These are phyloP conservation scores for Drosophila tsacasi DNA, from an alignment of 1,140 invertebrate genomes.

Conservation along the genomic window DNA sequence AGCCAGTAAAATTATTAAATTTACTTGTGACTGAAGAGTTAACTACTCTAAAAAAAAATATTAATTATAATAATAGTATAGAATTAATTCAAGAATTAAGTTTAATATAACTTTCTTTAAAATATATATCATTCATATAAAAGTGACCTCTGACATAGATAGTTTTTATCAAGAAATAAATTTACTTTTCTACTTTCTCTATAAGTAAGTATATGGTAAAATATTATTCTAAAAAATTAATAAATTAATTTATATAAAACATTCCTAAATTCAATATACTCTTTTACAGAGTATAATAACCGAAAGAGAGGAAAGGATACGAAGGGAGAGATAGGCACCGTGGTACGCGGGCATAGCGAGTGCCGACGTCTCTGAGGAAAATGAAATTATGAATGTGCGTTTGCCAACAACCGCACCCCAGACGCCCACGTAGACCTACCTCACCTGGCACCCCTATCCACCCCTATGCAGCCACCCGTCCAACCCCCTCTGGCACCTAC, in stretches of 20 bases:
- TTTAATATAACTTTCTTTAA: background rate
- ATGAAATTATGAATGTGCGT: conserved; percentile 83
- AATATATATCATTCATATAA: background rate
- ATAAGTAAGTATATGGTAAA: too few relatives aligned
- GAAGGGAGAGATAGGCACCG: background rate
- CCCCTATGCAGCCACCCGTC: conserved; percentile 8
- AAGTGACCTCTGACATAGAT: background rate
- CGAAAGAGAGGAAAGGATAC: background rate
- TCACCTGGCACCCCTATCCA: conserved; percentile 19
- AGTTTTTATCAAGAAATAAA: too few relatives aligned
- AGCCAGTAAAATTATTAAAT: background rate
- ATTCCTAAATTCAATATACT: background rate
- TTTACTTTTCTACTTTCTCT: too few relatives aligned
- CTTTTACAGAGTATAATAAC: conserved; percentile 1
- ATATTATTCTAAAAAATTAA: too few relatives aligned
- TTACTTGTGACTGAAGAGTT: background rate
- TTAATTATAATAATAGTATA: background rate
- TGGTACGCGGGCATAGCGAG: conserved; percentile 13
- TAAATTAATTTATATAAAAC: background rate
- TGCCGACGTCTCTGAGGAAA: conserved; percentile 59
- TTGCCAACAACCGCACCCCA: conserved; percentile 73
- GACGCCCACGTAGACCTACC: conserved; percentile 53
- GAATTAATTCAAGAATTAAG: background rate
- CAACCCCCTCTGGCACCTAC: background rate
- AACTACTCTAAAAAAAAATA: background rate